These are phyloP conservation scores for Mesocricetus auratus DNA, from an alignment of 2,113 vertebrate genomes.

Conservation along the genomic window DNA sequence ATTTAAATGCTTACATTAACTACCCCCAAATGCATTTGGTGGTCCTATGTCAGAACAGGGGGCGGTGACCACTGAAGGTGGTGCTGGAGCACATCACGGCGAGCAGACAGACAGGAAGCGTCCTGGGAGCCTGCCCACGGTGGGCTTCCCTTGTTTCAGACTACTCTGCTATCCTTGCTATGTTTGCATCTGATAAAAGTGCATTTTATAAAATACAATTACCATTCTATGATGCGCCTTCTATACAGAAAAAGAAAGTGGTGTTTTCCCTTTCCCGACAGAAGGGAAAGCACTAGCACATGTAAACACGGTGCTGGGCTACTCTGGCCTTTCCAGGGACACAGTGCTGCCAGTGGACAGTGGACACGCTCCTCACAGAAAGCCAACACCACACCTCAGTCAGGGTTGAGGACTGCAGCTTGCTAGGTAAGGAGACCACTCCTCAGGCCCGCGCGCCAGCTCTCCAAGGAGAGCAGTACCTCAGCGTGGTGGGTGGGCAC, in stretches of 20 bases:
- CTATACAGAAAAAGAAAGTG: slow-evolving; percentile 69
- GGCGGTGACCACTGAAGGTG: slow-evolving; percentile 66
- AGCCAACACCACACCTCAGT: slow-evolving; percentile 6
- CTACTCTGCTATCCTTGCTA: slow-evolving; percentile 69
- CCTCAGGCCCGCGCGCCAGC: slow-evolving; percentile 45
- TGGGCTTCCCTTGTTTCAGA: slow-evolving; percentile 39
- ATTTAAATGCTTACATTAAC: slow-evolving; percentile 79
- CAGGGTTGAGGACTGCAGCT: slow-evolving; percentile 47
- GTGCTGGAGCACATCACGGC: slow-evolving; percentile 64
- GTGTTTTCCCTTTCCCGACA: slow-evolving; percentile 18
- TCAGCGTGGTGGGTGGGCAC: slow-evolving; percentile 71
- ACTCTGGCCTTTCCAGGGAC: slow-evolving; percentile 66
- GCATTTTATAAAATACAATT: slow-evolving; percentile 79
- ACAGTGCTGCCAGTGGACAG: slow-evolving; percentile 45
- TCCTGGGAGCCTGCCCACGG: neutral
- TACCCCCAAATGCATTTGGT: slow-evolving; percentile 76
- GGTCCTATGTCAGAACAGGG: slow-evolving; percentile 67
- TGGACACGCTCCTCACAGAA: slow-evolving; percentile 65
- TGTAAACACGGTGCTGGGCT: slow-evolving; percentile 63
- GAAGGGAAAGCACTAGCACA: slow-evolving; percentile 59
- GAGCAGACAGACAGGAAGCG: slow-evolving; percentile 57
- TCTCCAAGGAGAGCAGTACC: slow-evolving; percentile 69
- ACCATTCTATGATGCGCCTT: slow-evolving; percentile 68
- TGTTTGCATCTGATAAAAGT: slow-evolving; percentile 83
- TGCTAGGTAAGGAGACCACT: slow-evolving; percentile 36